phyloP scores from a whole-genome alignment of 2,113 vertebrate genomes.

The Herpailurus yagouaroundi region DNA sequence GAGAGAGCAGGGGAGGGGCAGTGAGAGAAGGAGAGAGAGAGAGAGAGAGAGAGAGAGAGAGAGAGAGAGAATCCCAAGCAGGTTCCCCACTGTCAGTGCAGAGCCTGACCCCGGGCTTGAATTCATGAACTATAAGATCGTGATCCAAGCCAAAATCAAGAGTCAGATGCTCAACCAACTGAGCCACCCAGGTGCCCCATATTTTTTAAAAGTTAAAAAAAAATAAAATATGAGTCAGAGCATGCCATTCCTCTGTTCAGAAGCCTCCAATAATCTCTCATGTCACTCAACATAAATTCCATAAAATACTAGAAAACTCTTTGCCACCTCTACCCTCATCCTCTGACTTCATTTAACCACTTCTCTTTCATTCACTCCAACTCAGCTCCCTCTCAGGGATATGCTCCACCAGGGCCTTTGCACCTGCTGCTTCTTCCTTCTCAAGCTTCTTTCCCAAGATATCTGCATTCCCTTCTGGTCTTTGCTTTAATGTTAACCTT shows the following conservation, averaged over 20 bases:
- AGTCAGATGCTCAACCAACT: too few relatives aligned
- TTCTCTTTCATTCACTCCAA: not conserved
- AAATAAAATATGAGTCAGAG: not conserved
- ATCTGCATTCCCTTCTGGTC: not conserved
- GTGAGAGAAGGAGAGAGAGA: too few relatives aligned
- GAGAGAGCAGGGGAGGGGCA: too few relatives aligned
- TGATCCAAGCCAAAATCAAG: too few relatives aligned
- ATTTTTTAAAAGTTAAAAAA: too few relatives aligned
- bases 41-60: too few relatives aligned
- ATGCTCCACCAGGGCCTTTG: not conserved
- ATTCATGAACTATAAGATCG: too few relatives aligned
- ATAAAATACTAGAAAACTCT: not conserved
- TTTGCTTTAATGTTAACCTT: not conserved
- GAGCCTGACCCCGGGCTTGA: too few relatives aligned
- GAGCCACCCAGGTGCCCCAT: too few relatives aligned
- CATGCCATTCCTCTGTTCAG: not conserved
- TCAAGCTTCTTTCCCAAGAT: not conserved
- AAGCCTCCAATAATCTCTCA: not conserved
- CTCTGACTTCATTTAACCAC: not conserved
- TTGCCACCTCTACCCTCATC: not conserved
- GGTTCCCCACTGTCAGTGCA: too few relatives aligned
- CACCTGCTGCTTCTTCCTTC: not conserved
- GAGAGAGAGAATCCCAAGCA: too few relatives aligned
- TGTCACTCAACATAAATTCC: not conserved
- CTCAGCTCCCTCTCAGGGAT: not conserved